Evolutionary conservation across 2,113 vertebrate genomes (phyloP), one percentile per base, ranked within the genome.

Genomic region (Eubucco bourcierii): DNA sequence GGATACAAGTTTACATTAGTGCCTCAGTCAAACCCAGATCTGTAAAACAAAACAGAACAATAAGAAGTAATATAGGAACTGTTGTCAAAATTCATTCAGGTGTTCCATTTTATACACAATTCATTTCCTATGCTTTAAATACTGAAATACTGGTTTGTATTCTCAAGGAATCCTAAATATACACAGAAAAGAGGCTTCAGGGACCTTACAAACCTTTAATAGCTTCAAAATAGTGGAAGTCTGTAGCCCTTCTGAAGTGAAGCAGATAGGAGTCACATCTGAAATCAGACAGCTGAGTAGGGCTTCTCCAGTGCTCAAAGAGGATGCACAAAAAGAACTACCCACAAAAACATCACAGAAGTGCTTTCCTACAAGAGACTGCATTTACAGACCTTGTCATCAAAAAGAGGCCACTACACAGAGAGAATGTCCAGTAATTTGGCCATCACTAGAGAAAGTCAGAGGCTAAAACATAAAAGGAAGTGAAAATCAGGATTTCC

Each of bases 61-160:
- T 79, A 76, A 82, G 90, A 96, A 89, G 67, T 77, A 94, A 60
- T 74, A 65, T n/a, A 93, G 77, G 47, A 90, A 73, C n/a, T 41
- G 7, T 59, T 87, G 87, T 92, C 91, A 94, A 66, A 94, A 93
- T 80, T 89, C 17, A 83, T 92, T 67, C 0, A 0, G 19, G 53
- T 65, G 78, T 83, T 94, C 73, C 21, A 75, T 91, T 94, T 87
- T 90, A 72, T 53, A 71, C 29, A 78, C 68, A 85, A 90, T 90
- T 91, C n/a, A 94, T 92, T 94, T 92, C 65, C 56, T 84, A 56
- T 41, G 64, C 74, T 94, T 92, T 88, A 90, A 96, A 92, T 64
- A 78, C 37, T 39, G 12, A 93, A 87, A 74, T 89, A 82, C 25
- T 85, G 79, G 93, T 94, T 90, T 83, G 82, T 78, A 56, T 87